Conservation (phyloP, 2,797 vertebrate genomes). For the Selene dorsalis region DNA sequence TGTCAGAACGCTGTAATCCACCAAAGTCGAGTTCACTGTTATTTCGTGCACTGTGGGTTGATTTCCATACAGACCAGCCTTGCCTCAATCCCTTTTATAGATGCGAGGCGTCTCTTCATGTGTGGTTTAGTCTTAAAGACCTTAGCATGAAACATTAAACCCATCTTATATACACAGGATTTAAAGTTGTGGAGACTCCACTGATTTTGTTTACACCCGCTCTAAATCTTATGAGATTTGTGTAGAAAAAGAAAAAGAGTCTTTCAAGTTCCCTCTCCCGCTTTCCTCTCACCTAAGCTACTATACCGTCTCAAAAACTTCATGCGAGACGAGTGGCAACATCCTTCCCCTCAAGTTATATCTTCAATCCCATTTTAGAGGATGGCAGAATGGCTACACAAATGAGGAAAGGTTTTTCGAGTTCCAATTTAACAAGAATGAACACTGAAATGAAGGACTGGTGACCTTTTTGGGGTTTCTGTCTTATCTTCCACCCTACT, state of each 20-base stretch:
- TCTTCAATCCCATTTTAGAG: constrained; percentile 36
- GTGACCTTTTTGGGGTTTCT: constrained; percentile 7
- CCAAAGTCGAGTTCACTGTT: constrained; percentile 44
- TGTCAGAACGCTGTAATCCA: constrained; percentile 15
- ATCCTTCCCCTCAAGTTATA: constrained; percentile 26
- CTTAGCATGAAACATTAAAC: constrained; percentile 21
- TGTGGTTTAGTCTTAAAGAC: constrained; percentile 38
- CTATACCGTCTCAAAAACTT: constrained; percentile 14
- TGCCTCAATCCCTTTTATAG: constrained; percentile 53
- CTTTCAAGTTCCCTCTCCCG: constrained; percentile 35
- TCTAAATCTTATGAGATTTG: constrained; percentile 59
- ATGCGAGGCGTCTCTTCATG: constrained; percentile 30
- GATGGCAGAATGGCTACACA: constrained; percentile 14
- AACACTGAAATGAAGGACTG: not conserved
- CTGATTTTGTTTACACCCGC: constrained; percentile 54
- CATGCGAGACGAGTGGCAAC: not conserved
- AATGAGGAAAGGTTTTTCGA: constrained; percentile 10
- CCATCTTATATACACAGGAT: constrained; percentile 23
- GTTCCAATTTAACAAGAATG: not conserved
- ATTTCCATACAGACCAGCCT: constrained; percentile 43
- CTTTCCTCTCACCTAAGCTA: constrained; percentile 27
- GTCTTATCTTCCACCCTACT: not conserved
- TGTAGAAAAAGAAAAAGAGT: constrained; percentile 26
- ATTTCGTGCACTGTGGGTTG: constrained; percentile 37
- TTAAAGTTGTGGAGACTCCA: constrained; percentile 32